phyloP scores from a whole-genome alignment of 2,888 invertebrate species.

The Drosophila differens region DNA sequence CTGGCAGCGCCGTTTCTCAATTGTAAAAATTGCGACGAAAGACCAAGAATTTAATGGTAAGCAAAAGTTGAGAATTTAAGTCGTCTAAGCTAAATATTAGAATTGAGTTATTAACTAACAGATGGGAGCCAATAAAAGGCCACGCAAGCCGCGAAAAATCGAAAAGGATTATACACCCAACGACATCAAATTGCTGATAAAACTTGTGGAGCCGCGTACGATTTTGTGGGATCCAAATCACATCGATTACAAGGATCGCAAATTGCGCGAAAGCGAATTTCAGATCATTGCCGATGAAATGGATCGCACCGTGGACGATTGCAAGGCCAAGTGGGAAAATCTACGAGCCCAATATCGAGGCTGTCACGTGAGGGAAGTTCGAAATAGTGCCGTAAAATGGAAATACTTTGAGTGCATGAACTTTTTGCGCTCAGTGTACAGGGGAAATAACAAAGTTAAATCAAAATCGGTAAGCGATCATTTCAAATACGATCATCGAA shows the following conservation, averaged over 20 bases:
- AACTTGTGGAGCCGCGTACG: slow-evolving; percentile 28
- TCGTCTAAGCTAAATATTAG: not conserved
- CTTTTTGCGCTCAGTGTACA: slow-evolving; percentile 35
- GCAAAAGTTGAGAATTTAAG: not conserved
- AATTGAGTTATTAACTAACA: not conserved
- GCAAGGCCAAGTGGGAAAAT: slow-evolving; percentile 53
- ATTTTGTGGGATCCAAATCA: slow-evolving; percentile 33
- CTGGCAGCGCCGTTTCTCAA: slow-evolving; percentile 36
- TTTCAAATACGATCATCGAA: not conserved
- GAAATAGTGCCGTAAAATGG: slow-evolving; percentile 35
- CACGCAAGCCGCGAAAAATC: slow-evolving; percentile 31
- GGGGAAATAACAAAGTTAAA: slow-evolving; percentile 19
- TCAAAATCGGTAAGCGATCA: slow-evolving; percentile 11
- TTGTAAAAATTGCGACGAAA: slow-evolving; percentile 10
- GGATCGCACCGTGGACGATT: slow-evolving; percentile 24
- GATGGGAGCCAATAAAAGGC: slow-evolving; percentile 21
- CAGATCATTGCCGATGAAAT: slow-evolving; percentile 24
- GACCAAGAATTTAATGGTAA: not conserved
- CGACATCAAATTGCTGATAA: slow-evolving; percentile 39
- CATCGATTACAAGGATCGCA: slow-evolving; percentile 31
- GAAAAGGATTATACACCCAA: slow-evolving; percentile 39
- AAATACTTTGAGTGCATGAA: slow-evolving; percentile 39
- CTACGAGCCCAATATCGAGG: slow-evolving; percentile 44
- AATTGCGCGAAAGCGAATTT: slow-evolving; percentile 35
- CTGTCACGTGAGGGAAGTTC: slow-evolving; percentile 29